Percentiles rank a stretch among this genome's conserved stretches.
Conservation (phyloP, 1,140 invertebrate genomes). For the Aporrectodea caliginosa region DNA sequence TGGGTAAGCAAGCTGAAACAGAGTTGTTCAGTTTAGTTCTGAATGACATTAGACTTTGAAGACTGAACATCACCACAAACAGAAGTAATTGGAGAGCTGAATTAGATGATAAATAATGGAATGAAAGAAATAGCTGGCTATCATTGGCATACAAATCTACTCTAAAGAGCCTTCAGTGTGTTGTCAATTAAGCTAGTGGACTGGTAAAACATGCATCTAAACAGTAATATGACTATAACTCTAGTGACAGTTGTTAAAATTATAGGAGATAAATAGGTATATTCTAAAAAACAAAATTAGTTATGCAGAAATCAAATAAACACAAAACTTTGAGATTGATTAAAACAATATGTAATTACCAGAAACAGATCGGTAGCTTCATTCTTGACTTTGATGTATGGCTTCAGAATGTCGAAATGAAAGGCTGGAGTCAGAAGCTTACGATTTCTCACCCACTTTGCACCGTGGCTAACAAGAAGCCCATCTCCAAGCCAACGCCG, state of each 20-base stretch:
- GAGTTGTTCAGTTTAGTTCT: no score
- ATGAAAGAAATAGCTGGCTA: no score
- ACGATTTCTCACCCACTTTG: constrained; percentile 71
- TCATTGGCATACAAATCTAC: neutral
- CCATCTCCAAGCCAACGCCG: constrained; percentile 46
- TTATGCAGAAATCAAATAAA: neutral
- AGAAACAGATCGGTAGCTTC: constrained; percentile 35
- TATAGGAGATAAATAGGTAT: neutral
- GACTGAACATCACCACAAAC: no score
- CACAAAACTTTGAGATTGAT: neutral
- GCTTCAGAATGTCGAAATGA: constrained; percentile 80
- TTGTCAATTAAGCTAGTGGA: neutral
- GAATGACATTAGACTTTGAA: no score
- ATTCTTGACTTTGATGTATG: constrained; percentile 75
- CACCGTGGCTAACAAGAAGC: constrained; percentile 56
- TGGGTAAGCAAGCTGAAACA: no score
- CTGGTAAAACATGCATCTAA: neutral
- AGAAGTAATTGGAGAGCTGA: no score
- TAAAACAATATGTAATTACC: neutral
- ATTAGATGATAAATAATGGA: no score
- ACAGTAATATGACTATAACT: neutral
- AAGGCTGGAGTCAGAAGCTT: constrained; percentile 86
- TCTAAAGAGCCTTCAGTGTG: neutral
- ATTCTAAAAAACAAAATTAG: neutral
- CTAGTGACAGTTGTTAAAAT: no score